Percentiles rank a stretch among this genome's conserved stretches.
These are phyloP conservation scores for Epizoanthus rinbou DNA, from an alignment of 92 coral and sea anemone genomes.

Conservation along the genomic window DNA sequence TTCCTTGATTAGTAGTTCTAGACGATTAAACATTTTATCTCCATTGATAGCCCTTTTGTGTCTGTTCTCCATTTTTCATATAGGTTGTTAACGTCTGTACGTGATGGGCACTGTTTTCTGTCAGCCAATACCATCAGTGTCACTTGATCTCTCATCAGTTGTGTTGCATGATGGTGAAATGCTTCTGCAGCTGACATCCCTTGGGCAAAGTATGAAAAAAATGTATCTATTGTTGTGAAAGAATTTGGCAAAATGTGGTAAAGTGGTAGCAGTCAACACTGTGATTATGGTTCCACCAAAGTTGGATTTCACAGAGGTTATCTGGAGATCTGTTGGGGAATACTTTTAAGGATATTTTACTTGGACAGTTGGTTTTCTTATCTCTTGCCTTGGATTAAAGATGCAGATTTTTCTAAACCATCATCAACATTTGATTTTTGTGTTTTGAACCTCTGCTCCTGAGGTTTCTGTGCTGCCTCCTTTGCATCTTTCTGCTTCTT, in stretches of 20 bases:
- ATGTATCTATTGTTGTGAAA: constrained; percentile 46
- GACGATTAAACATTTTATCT: constrained; percentile 47
- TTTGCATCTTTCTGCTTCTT: constrained; percentile 37
- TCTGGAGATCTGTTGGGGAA: constrained; percentile 14
- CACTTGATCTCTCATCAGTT: constrained; percentile 50
- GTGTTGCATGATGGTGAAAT: constrained; percentile 58
- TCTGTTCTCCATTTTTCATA: constrained; percentile 52
- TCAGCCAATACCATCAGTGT: constrained; percentile 57
- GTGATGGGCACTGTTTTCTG: constrained; percentile 59
- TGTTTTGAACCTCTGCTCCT: constrained; percentile 41
- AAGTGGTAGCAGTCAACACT: constrained; percentile 45
- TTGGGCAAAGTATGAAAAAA: constrained; percentile 38
- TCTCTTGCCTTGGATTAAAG: constrained; percentile 50
- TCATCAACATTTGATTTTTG: constrained; percentile 36
- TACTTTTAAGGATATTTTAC: constrained; percentile 50
- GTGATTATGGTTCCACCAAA: constrained; percentile 56
- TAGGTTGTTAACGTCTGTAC: constrained; percentile 53
- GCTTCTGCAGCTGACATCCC: constrained; percentile 66
- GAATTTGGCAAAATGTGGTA: constrained; percentile 43
- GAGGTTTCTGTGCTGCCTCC: constrained; percentile 29
- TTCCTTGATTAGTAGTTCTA: constrained; percentile 24
- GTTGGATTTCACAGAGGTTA: constrained; percentile 45
- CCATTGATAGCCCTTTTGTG: constrained; percentile 62
- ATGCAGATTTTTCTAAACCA: constrained; percentile 23
- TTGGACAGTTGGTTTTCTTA: constrained; percentile 55